Conservation (phyloP, 2,113 vertebrate genomes). For the Triplophysa rosa region DNA sequence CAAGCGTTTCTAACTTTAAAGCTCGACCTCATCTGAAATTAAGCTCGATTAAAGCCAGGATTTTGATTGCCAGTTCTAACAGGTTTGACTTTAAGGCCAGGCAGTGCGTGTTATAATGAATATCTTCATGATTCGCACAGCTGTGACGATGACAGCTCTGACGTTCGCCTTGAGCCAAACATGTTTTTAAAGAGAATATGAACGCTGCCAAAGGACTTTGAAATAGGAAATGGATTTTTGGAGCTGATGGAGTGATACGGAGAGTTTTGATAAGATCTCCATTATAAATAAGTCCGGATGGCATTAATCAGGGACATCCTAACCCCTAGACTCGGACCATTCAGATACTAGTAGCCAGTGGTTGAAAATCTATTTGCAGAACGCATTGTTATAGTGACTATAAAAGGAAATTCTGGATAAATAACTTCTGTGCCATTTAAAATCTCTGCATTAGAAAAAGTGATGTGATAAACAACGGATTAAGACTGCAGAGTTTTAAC, state of each 20-base stretch:
- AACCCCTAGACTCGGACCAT: constrained; percentile 10
- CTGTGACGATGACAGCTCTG: constrained; percentile 1
- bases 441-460: not conserved
- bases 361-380: not conserved
- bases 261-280: constrained; percentile 55
- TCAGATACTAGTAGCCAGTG: constrained; percentile 6
- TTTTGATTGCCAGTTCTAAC: not conserved
- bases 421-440: too few relatives aligned
- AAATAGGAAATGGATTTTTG: constrained; percentile 21
- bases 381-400: not conserved
- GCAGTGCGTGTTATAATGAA: not conserved
- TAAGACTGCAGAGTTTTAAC: not conserved
- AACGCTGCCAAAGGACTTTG: not conserved
- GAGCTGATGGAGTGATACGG: constrained; percentile 36
- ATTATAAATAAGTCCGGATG: constrained; percentile 60
- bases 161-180: not conserved
- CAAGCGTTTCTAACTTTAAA: constrained; percentile 31
- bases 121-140: constrained; percentile 7
- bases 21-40: not conserved
- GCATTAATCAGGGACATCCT: constrained; percentile 42
- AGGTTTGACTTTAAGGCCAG: not conserved
- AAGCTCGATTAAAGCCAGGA: constrained; percentile 3
- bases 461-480: not conserved
- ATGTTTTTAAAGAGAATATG: constrained; percentile 19
- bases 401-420: too few relatives aligned